phyloP scores from a whole-genome alignment of 2,888 invertebrate genomes.

The Caenorhabditis imperialis region DNA sequence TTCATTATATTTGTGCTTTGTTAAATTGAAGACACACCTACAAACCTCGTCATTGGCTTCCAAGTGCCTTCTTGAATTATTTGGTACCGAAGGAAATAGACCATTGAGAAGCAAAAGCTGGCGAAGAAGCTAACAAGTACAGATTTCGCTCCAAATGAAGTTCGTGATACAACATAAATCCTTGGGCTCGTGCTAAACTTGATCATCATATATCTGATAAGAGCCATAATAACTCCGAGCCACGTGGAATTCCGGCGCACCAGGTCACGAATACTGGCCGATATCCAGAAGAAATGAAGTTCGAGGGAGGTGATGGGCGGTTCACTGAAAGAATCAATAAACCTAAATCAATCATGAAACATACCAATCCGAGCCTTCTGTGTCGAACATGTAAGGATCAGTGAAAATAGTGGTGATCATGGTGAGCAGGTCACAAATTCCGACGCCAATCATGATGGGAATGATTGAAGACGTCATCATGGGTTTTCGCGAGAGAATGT shows the following conservation, averaged over 20 bases:
- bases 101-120: conserved; percentile 3
- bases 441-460: conserved; percentile 31
- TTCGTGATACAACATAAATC: not conserved
- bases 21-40: not conserved
- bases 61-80: not conserved
- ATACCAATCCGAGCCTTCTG: conserved; percentile 9
- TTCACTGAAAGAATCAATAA: too few relatives aligned
- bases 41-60: not conserved
- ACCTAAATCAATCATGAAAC: too few relatives aligned
- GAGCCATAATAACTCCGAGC: conserved; percentile 8
- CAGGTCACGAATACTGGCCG: conserved; percentile 5
- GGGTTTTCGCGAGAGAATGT: conserved; percentile 12
- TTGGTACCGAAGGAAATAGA: conserved; percentile 14
- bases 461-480: conserved; percentile 31
- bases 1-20: too few relatives aligned
- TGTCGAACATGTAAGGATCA: not conserved
- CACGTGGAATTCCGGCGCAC: conserved; percentile 14
- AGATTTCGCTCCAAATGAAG: not conserved
- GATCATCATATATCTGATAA: conserved; percentile 8
- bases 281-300: conserved; percentile 3
- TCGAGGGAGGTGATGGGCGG: too few relatives aligned
- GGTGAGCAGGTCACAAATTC: conserved; percentile 9
- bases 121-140: not conserved
- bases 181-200: conserved; percentile 5
- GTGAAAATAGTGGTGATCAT: conserved; percentile 8